Base-by-base conservation (phyloP, 2,113 vertebrate species). In the Gorsachius goisagi region DNA sequence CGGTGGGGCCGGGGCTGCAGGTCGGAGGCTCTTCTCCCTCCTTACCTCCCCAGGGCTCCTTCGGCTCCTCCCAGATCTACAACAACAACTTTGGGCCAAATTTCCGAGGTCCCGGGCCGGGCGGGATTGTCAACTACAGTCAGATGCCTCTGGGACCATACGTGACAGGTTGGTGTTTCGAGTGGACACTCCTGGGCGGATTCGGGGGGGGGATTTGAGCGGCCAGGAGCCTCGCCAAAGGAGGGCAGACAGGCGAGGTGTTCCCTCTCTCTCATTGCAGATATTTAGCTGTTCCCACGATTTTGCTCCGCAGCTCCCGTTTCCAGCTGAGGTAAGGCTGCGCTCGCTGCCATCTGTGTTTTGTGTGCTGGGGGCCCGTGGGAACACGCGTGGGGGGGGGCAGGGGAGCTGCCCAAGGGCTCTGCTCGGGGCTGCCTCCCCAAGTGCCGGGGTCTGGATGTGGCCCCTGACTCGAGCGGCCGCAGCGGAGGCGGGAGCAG, bases 111-210 rank as follows among this genome's bases (percentile, higher is more conserved):
- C 99, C 99, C 0, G 99, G 99, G 37, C 99, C 99, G 2, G 99
- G 99, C 22, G 98, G 98, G 78, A 98, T 99, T 97, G 98, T 99
- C 95, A 99, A 99, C 98, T 99, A 99, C 98, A 99, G 98, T 85
- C 99, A 99, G 98, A 99, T 99, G 99, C 99, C 99, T 83, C 98
- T 99, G 91, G 99, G 99, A 77, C 99, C 99, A 7, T 99, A 99
- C 0, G 99, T 99, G 98, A 99, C 99, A 3, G 99, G 99, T 95
- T 2, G 17, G 37, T 26, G 8, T 11, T 75, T 63, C 7, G 19
- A 28, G 72, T 3, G 28, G 84, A 17, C 1, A 7, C 23, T 75
- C 28, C 21, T 5, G 37, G 49, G 56, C 45, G 53, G 68, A 14
- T 32, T 35, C 26, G 30, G 52, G 77, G 66, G 66, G 24, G 4